These are phyloP conservation scores for Calidris pygmaea DNA, from an alignment of 2,113 vertebrate genomes.

Conservation along the genomic window DNA sequence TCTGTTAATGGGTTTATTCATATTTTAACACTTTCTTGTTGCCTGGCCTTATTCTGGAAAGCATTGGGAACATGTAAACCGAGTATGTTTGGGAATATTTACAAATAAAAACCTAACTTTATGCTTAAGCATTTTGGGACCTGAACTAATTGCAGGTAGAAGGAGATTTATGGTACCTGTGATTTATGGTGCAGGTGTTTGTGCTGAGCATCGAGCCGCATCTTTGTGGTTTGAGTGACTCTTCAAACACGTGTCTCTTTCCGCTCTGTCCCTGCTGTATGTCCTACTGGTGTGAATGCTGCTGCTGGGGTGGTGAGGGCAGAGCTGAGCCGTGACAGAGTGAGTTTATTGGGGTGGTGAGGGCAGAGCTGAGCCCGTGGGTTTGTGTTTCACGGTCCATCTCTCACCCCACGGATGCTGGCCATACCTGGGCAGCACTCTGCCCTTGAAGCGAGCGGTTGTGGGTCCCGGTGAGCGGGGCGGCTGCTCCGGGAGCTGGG, in stretches of 20 bases:
- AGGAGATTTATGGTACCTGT: not conserved
- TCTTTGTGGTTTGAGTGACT: not conserved
- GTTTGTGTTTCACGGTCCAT: not conserved
- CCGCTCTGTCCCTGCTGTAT: not conserved
- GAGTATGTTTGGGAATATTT: not conserved
- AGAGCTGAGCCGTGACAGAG: not conserved
- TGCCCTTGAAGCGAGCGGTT: accelerated
- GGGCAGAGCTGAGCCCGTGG: not conserved
- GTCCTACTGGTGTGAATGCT: not conserved
- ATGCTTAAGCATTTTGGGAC: not conserved
- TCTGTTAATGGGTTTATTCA: not conserved
- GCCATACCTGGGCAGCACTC: not conserved
- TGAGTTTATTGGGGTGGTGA: not conserved
- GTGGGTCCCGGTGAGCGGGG: accelerated
- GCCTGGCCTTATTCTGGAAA: not conserved
- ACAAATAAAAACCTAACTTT: not conserved
- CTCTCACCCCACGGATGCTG: not conserved
- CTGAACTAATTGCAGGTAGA: not conserved
- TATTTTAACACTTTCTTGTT: not conserved
- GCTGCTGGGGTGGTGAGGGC: not conserved
- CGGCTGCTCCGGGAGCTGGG: accelerated
- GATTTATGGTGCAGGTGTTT: not conserved
- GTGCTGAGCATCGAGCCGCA: not conserved
- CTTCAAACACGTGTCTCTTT: not conserved
- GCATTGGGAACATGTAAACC: not conserved